Evolutionary conservation across 2,113 vertebrate species (phyloP).

Genomic region (Tachysurus vachellii): DNA sequence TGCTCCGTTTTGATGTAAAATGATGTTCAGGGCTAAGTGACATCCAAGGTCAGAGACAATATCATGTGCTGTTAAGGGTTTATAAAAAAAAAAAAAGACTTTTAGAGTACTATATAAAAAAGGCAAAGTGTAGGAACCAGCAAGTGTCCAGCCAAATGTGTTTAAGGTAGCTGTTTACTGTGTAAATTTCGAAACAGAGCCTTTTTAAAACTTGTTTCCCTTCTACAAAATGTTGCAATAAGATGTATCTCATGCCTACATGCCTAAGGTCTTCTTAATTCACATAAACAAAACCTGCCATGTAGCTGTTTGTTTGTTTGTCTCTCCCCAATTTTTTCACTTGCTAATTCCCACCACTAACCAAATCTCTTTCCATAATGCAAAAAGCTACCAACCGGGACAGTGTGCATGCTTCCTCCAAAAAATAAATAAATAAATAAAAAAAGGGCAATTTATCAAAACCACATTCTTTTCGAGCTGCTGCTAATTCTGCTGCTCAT

Average conservation of each 20-base stretch:
- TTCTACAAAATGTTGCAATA: background rate
- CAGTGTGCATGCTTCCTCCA: background rate
- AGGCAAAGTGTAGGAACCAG: background rate
- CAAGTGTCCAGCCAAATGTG: background rate
- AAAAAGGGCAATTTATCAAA: too few species aligned
- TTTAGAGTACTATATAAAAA: background rate
- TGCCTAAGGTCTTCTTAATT: background rate
- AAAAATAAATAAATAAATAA: too few species aligned
- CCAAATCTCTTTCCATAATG: background rate
- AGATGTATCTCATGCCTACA: background rate
- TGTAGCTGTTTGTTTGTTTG: background rate
- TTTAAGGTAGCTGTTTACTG: background rate
- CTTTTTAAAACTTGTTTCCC: background rate
- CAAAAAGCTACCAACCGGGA: background rate
- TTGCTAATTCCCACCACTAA: background rate
- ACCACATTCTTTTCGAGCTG: background rate
- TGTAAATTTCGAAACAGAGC: background rate
- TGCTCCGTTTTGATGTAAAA: conserved; percentile 21
- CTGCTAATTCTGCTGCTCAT: background rate
- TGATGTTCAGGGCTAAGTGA: background rate
- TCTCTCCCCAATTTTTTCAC: background rate
- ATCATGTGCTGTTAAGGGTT: background rate
- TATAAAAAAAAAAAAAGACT: conserved; percentile 7
- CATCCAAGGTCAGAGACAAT: background rate
- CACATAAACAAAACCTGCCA: background rate